Evolutionary conservation across 2,113 vertebrate genomes (phyloP).

Genomic region (Datnioides undecimradiatus): DNA sequence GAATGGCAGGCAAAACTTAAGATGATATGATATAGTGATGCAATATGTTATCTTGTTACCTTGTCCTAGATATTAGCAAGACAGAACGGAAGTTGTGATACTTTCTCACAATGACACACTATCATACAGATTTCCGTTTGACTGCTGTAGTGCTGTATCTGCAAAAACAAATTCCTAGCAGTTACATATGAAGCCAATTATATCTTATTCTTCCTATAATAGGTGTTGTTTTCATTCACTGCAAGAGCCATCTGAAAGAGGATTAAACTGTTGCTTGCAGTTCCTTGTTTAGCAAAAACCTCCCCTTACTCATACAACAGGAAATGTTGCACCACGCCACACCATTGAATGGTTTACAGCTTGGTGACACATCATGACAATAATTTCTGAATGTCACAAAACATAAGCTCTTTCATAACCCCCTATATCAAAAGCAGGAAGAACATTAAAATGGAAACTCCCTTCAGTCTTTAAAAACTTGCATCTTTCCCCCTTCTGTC

Average conservation of each 20-base stretch:
- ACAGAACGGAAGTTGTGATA: constrained; percentile 63
- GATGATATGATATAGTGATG: constrained; percentile 29
- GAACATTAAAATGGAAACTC: not conserved
- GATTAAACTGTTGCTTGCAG: not conserved
- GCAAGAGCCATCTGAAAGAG: not conserved
- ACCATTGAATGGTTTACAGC: not conserved
- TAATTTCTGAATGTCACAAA: not conserved
- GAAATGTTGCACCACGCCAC: constrained; percentile 19
- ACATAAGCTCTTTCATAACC: not conserved
- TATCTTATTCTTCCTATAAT: not conserved
- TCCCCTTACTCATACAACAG: not conserved
- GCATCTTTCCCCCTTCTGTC: not conserved
- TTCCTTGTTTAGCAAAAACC: constrained; percentile 1
- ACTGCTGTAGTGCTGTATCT: not conserved
- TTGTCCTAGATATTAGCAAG: constrained; percentile 36
- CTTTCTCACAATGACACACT: constrained; percentile 41
- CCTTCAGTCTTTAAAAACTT: not conserved
- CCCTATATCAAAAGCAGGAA: not conserved
- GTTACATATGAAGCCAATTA: not conserved
- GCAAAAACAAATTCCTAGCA: constrained; percentile 10
- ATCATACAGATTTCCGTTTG: constrained; percentile 54
- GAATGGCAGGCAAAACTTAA: constrained; percentile 12
- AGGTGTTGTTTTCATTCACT: not conserved
- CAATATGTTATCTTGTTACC: constrained; percentile 41
- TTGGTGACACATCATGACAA: not conserved